Conservation (phyloP, 2,113 vertebrate species). For the Geococcyx californianus region DNA sequence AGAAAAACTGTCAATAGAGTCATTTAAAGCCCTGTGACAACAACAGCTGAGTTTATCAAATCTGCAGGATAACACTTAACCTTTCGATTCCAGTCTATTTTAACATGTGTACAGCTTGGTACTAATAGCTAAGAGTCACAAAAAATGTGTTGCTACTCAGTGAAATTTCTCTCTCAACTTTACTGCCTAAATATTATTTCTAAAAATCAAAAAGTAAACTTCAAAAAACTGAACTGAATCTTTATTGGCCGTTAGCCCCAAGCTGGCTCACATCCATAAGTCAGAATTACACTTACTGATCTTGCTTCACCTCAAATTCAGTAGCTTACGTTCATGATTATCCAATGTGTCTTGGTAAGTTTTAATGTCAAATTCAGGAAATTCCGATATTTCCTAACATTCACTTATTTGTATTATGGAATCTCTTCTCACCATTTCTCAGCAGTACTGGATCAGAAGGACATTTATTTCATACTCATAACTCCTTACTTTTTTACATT, state of each 20-base stretch:
- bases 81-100: slow-evolving; percentile 59
- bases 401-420: background rate
- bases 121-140: slow-evolving; percentile 42
- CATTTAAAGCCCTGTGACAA: slow-evolving; percentile 54
- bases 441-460: background rate
- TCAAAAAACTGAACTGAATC: background rate
- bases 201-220: slow-evolving; percentile 18
- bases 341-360: background rate
- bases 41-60: slow-evolving; percentile 63
- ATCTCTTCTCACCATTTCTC: background rate
- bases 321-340: background rate
- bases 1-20: slow-evolving; percentile 23
- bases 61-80: slow-evolving; percentile 64
- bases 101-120: slow-evolving; percentile 8
- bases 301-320: slow-evolving; percentile 25
- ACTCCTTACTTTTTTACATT: background rate
- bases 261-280: background rate
- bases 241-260: background rate
- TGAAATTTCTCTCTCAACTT: background rate
- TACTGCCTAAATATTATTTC: slow-evolving; percentile 6
- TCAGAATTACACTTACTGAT: background rate
- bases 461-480: background rate
- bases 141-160: background rate
- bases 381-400: background rate
- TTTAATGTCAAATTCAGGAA: background rate